Conservation (phyloP, 2,797 vertebrate genomes). For the Spatula versicolor region DNA sequence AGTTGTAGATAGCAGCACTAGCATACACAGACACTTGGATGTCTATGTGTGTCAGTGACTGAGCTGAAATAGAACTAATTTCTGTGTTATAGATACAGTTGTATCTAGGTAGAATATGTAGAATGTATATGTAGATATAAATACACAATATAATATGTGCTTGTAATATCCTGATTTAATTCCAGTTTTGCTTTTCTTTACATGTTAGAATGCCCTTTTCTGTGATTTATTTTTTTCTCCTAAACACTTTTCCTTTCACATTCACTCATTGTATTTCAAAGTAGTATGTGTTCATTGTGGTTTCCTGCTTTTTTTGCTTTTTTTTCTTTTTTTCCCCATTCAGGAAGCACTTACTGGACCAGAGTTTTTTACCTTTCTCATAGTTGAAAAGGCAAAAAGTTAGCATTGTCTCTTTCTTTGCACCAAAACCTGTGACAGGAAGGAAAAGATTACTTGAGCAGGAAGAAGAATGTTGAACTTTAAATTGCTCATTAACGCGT, state of each 20-base stretch:
- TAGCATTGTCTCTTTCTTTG: not conserved
- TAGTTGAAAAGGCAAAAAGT: not conserved
- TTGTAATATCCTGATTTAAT: not conserved
- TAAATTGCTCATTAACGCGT: not conserved
- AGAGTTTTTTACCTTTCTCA: not conserved
- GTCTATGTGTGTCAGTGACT: not conserved
- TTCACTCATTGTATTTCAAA: not conserved
- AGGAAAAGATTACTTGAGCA: not conserved
- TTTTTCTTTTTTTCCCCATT: not conserved
- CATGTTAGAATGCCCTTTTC: not conserved
- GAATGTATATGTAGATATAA: not conserved
- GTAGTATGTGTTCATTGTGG: not conserved
- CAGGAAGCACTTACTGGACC: not conserved
- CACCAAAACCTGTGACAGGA: not conserved
- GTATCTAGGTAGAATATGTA: not conserved
- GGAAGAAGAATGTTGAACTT: not conserved
- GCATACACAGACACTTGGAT: conserved; percentile 22
- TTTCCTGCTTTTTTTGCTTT: not conserved
- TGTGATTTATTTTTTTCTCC: not conserved
- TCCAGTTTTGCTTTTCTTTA: not conserved
- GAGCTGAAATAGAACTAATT: conserved; percentile 15
- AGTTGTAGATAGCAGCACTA: conserved; percentile 67
- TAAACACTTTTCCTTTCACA: not conserved
- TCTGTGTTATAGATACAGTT: not conserved
- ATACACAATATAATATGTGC: not conserved